A percentile compares a stretch with the other conserved stretches of the same genome.
Conservation (phyloP, 2,888 invertebrate genomes). For the Atherix ibis region DNA sequence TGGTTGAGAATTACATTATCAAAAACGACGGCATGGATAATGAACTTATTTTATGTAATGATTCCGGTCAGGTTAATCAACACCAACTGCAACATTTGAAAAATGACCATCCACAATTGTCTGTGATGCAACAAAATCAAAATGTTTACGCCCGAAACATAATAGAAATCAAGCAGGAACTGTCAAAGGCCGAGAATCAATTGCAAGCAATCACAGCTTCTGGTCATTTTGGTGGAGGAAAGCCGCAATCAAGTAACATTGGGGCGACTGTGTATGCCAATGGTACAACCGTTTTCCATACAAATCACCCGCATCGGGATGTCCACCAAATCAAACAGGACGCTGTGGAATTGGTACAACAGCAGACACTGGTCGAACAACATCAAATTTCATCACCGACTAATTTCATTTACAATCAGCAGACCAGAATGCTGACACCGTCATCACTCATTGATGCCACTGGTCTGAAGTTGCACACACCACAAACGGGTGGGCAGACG, state of each 20-base stretch:
- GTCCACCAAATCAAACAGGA: neutral
- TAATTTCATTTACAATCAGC: conserved; percentile 7
- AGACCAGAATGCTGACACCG: conserved; percentile 8
- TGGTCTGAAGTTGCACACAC: conserved; percentile 7
- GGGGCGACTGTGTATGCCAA: neutral
- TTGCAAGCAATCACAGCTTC: neutral
- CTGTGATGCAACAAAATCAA: conserved; percentile 11
- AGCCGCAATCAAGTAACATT: neutral
- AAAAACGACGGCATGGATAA: conserved; percentile 1
- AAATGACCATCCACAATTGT: neutral
- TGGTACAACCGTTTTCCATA: neutral
- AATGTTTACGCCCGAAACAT: conserved; percentile 7
- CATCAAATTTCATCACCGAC: conserved; percentile 14
- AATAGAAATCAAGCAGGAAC: too few relatives aligned
- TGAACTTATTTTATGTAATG: neutral
- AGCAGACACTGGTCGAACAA: conserved; percentile 12
- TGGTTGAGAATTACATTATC: neutral
- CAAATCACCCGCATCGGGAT: too few relatives aligned
- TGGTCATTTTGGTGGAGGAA: too few relatives aligned
- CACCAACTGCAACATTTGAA: neutral
- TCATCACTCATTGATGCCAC: conserved; percentile 6
- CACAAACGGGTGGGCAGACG: neutral
- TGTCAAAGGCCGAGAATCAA: neutral
- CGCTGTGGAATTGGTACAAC: conserved; percentile 1
- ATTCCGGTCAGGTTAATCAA: neutral